phyloP scores from a whole-genome alignment of 2,888 invertebrate species.

The Andrena chrysosceles region DNA sequence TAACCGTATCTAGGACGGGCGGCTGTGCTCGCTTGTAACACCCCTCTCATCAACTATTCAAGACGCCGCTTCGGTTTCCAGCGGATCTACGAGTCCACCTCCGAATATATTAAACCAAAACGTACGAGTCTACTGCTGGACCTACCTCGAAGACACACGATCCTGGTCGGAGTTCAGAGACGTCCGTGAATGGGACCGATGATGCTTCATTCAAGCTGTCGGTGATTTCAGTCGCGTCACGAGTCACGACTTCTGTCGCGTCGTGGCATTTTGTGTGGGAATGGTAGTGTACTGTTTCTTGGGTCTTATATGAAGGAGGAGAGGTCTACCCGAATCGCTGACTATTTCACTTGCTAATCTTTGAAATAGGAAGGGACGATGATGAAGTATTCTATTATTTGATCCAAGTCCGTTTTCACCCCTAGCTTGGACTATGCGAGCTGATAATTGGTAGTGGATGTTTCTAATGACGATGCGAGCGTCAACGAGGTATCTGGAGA shows the following conservation, averaged over 20 bases:
- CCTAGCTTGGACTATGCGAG: not conserved
- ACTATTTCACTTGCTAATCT: not conserved
- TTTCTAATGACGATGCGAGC: not conserved
- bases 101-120: slow-evolving; percentile 12
- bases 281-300: not conserved
- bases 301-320: not conserved
- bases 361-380: not conserved
- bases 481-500: slow-evolving; percentile 8
- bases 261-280: too few species aligned
- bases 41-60: slow-evolving; percentile 40
- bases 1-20: slow-evolving; percentile 56
- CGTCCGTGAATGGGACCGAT: not conserved
- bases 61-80: slow-evolving; percentile 6
- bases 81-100: not conserved
- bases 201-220: not conserved
- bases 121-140: not conserved
- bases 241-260: not conserved
- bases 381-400: not conserved
- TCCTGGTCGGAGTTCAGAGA: not conserved
- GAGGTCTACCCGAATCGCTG: not conserved
- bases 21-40: slow-evolving; percentile 25
- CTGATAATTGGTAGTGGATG: not conserved
- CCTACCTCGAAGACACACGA: slow-evolving; percentile 10
- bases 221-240: not conserved
- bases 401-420: not conserved